These are phyloP conservation scores for Poicephalus gulielmi DNA, from an alignment of 2,113 vertebrate species.

Conservation along the genomic window DNA sequence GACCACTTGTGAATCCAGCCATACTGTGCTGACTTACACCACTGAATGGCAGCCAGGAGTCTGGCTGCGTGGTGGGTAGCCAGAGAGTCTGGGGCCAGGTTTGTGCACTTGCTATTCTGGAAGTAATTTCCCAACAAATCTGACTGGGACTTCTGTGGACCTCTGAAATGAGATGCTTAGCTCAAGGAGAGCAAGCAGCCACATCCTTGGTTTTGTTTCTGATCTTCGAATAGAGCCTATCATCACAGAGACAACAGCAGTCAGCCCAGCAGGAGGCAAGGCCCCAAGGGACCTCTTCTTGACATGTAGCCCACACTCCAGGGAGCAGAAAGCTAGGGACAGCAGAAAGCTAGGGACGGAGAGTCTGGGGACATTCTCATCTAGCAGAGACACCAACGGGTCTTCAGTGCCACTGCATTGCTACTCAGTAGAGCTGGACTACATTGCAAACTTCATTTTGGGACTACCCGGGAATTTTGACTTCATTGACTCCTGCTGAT, in stretches of 20 bases:
- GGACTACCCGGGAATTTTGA: neutral
- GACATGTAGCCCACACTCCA: neutral
- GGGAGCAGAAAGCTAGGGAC: neutral
- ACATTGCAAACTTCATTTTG: neutral
- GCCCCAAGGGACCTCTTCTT: neutral
- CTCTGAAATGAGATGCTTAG: neutral
- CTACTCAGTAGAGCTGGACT: neutral
- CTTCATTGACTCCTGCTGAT: neutral
- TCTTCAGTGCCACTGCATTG: fast-evolving
- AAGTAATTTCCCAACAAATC: fast-evolving
- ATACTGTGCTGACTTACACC: fast-evolving
- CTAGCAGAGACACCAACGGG: neutral
- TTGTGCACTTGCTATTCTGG: neutral
- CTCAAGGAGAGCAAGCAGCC: neutral
- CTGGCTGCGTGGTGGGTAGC: neutral
- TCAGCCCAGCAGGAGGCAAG: neutral
- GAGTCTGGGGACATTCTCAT: neutral
- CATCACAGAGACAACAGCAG: neutral
- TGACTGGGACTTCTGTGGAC: neutral
- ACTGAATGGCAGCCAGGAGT: neutral
- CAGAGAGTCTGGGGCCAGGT: neutral
- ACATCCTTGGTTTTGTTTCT: neutral
- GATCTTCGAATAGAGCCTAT: neutral
- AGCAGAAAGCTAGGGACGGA: neutral
- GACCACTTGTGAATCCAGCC: neutral